Evolutionary conservation across 2,797 vertebrate genomes (phyloP).

Genomic region (Eupleurogrammus muticus): DNA sequence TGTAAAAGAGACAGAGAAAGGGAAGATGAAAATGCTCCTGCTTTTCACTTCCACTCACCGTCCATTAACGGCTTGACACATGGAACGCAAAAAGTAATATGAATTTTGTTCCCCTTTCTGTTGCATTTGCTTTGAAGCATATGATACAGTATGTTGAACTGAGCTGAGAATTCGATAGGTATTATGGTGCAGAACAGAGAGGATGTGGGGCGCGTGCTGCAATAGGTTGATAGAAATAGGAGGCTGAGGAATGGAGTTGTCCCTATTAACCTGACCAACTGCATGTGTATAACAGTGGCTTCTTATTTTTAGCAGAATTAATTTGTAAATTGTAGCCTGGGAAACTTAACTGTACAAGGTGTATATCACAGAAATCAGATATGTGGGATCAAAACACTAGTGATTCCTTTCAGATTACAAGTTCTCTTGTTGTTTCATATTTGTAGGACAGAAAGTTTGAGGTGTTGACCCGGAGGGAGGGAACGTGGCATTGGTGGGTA

Average conservation of each 20-base stretch:
- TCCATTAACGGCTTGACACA: slow-evolving; percentile 80
- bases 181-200: slow-evolving; percentile 59
- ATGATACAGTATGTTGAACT: slow-evolving; percentile 71
- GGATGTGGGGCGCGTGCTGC: slow-evolving; percentile 19
- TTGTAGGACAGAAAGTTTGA: too few relatives aligned
- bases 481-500: too few relatives aligned
- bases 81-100: slow-evolving; percentile 78
- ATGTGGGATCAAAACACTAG: too few relatives aligned
- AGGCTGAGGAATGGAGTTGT: slow-evolving; percentile 10
- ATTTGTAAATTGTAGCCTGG: not conserved
- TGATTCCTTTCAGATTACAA: too few relatives aligned
- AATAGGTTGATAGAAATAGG: slow-evolving; percentile 24
- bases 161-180: slow-evolving; percentile 62
- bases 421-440: too few relatives aligned
- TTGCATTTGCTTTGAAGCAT: slow-evolving; percentile 79
- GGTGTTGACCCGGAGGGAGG: too few relatives aligned
- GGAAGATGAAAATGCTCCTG: slow-evolving; percentile 75
- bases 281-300: not conserved
- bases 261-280: not conserved
- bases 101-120: slow-evolving; percentile 75
- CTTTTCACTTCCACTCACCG: slow-evolving; percentile 85
- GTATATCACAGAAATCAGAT: not conserved
- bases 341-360: slow-evolving; percentile 2
- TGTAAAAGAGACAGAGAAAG: slow-evolving; percentile 74
- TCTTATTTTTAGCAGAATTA: slow-evolving; percentile 3